Evolutionary conservation across 2,113 vertebrate species (phyloP).

Genomic region (Callopanchax toddi): DNA sequence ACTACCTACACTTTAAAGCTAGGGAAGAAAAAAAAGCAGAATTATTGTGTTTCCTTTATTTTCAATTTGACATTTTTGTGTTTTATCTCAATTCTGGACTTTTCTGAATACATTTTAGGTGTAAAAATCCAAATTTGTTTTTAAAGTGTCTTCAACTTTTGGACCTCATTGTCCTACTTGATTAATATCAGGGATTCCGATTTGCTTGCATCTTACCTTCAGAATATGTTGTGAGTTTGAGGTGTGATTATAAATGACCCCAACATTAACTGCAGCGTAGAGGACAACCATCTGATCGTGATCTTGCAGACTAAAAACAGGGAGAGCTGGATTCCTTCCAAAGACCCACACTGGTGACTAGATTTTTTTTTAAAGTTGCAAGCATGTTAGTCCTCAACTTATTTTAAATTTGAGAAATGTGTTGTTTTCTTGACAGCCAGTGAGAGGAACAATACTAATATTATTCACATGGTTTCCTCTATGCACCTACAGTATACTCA

Average conservation of each 20-base stretch:
- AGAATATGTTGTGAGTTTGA: slow-evolving; percentile 82
- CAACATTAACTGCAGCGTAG: slow-evolving; percentile 80
- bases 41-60: background rate
- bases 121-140: too few species aligned
- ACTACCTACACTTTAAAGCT: too few species aligned
- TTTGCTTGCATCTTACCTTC: slow-evolving; percentile 80
- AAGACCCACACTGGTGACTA: slow-evolving; percentile 86
- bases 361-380: too few species aligned
- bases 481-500: slow-evolving; percentile 55
- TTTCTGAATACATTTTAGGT: background rate
- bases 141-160: too few species aligned
- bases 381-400: too few species aligned
- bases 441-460: background rate
- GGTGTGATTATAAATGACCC: slow-evolving; percentile 82
- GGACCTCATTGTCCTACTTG: too few species aligned
- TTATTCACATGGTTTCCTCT: background rate
- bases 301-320: slow-evolving; percentile 84
- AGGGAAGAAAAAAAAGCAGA: too few species aligned
- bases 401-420: background rate
- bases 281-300: slow-evolving; percentile 80
- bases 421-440: background rate
- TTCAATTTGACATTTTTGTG: background rate
- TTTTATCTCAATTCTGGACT: background rate
- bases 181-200: too few species aligned
- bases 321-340: slow-evolving; percentile 85